Evolutionary conservation across 2,113 vertebrate species (phyloP), one percentile per base, ranked within the genome.

Genomic region (Clarias macrocephalus): DNA sequence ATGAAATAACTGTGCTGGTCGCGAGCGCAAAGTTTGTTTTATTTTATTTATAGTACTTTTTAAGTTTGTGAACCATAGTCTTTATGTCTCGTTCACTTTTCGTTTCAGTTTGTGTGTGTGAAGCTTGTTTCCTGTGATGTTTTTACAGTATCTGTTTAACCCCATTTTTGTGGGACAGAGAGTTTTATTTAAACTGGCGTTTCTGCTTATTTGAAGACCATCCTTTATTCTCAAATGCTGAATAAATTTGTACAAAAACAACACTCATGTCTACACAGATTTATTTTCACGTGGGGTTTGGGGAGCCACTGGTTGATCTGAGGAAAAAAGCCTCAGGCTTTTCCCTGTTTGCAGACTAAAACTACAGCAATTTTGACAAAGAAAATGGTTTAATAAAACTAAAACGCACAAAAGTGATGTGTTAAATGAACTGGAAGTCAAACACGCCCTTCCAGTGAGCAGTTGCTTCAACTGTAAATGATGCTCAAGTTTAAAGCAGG

Each of bases 11-110:
- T 95, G 96, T 95, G 96, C 95, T 93, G 95, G 95, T 96, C 93
- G 95, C 96, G 96, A 96, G 96, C 92, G 93, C 96, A 94, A 90
- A 88, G 25, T 87, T 90, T 85, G 94, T 96, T 97, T 48, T 48
- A 48, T 48, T 83, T 98, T 97, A 97, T 98, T 99, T 99, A 98
- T 98, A 98, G 97, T 92, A 95, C 93, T 95, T 89, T 59, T 91
- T 88, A 90, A 95, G 93, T 85, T 92, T 96, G 96, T 96, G 96
- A 95, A 94, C 91, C 95, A 95, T 92, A 84, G 70, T 6, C 57
- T 94, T 95, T 96, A 94, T 93, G 93, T 94, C 93, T 93, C 90
- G 92, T 94, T 59, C 19, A 25, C 33, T 85, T 76, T 85, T 75
- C 13, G 93, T 95, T 92, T 84, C 66, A 85, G 25, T 84, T 86